Conservation (phyloP, 1,140 invertebrate genomes). For the Palaemon carinicauda region DNA sequence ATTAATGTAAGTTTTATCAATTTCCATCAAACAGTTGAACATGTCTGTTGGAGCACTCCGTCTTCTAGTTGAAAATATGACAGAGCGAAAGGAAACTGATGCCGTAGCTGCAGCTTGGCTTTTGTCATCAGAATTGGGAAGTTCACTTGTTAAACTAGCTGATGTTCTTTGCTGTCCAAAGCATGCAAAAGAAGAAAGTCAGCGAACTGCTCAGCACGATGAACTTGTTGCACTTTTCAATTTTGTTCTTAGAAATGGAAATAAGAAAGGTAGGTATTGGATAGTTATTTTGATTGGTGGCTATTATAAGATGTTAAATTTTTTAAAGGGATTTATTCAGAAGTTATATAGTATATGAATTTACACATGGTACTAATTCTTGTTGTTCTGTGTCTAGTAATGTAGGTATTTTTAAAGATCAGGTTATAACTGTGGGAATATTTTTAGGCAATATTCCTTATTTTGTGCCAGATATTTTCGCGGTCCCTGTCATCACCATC, state of each 20-base stretch:
- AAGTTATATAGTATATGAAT: not conserved
- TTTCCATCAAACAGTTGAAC: not conserved
- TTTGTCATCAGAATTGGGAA: slow-evolving; percentile 23
- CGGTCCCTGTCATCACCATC: no score
- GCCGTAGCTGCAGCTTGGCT: slow-evolving; percentile 20
- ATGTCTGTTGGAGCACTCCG: slow-evolving; percentile 7
- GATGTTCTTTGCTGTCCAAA: slow-evolving; percentile 7
- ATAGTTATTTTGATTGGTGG: not conserved
- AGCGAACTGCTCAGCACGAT: not conserved
- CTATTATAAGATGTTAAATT: no score
- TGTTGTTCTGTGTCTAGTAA: not conserved
- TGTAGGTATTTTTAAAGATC: no score
- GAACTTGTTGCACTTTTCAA: slow-evolving; percentile 37
- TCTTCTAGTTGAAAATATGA: slow-evolving; percentile 12
- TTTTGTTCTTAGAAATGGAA: slow-evolving; percentile 38
- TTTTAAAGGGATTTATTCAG: no score
- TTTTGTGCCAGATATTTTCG: no score
- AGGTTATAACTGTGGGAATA: no score
- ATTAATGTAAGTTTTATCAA: no score
- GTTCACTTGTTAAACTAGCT: slow-evolving; percentile 5
- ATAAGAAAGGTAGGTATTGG: slow-evolving; percentile 23
- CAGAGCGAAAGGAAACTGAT: slow-evolving; percentile 11
- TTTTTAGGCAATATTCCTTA: no score
- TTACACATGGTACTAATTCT: not conserved
- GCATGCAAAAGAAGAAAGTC: not conserved